Conservation (phyloP, 2,113 vertebrate genomes). For the Datnioides undecimradiatus region DNA sequence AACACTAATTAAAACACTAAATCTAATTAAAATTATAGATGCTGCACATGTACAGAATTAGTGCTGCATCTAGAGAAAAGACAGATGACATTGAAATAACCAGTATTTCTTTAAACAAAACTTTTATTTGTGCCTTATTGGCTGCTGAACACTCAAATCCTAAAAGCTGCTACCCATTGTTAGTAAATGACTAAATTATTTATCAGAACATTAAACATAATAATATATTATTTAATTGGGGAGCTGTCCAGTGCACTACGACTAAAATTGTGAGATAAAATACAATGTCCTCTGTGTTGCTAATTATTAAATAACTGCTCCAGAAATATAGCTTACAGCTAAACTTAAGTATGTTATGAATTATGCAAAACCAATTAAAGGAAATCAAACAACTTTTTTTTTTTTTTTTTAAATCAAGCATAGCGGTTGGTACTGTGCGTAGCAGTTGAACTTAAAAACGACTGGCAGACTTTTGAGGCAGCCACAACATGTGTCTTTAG, state of each 20-base stretch:
- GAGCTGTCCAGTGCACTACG: background rate
- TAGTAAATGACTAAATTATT: background rate
- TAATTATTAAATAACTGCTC: background rate
- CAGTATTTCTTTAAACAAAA: background rate
- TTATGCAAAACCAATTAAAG: slow-evolving; percentile 1
- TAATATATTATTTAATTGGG: background rate
- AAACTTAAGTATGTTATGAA: background rate
- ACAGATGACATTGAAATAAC: background rate
- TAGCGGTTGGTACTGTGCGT: background rate
- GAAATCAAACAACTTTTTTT: background rate
- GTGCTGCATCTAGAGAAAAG: background rate
- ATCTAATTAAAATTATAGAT: background rate
- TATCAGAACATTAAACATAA: background rate
- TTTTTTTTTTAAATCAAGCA: background rate
- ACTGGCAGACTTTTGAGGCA: background rate
- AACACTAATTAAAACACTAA: slow-evolving; percentile 11
- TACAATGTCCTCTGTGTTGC: background rate
- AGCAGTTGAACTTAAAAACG: background rate
- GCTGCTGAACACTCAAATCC: no score
- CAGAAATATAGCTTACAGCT: background rate
- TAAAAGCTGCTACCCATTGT: no score
- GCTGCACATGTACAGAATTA: background rate
- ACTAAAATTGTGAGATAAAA: background rate
- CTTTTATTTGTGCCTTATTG: background rate
- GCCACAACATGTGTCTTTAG: background rate